A percentile compares a stretch with the other conserved stretches of the same genome.
These are phyloP conservation scores for Ladona fulva DNA, from an alignment of 1,140 invertebrate species.

Conservation along the genomic window DNA sequence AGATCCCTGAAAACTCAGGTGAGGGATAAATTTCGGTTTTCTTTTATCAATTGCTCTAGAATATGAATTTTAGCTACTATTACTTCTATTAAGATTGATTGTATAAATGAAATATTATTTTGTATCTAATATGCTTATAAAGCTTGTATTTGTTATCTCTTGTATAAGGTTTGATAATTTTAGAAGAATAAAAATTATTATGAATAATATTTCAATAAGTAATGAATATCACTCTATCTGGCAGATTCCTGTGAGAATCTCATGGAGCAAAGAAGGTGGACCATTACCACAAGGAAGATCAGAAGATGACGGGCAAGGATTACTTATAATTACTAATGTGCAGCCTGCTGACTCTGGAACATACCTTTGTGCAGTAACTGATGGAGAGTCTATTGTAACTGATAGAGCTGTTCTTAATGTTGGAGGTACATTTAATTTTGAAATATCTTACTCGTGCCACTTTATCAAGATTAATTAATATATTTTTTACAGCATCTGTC, in stretches of 20 bases:
- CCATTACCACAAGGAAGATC: slow-evolving; percentile 52
- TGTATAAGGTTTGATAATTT: too few species aligned
- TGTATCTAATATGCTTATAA: too few species aligned
- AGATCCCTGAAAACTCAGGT: slow-evolving; percentile 42
- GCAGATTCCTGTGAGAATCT: slow-evolving; percentile 43
- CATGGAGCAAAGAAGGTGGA: slow-evolving; percentile 71
- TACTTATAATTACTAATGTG: slow-evolving; percentile 64
- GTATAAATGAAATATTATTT: too few species aligned
- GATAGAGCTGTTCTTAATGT: slow-evolving; percentile 65
- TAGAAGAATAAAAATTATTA: too few species aligned
- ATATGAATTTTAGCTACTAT: too few species aligned
- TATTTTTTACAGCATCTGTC: too few species aligned
- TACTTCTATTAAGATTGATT: too few species aligned
- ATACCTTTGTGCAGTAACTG: slow-evolving; percentile 76
- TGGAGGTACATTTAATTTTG: slow-evolving; percentile 48
- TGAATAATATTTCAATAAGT: too few species aligned
- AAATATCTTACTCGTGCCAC: neutral
- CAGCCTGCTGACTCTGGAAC: slow-evolving; percentile 71
- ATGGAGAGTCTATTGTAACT: slow-evolving; percentile 51
- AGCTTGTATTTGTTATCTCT: too few species aligned
- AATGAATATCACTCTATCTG: slow-evolving; percentile 12
- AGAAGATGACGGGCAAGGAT: slow-evolving; percentile 57
- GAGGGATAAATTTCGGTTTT: too few species aligned
- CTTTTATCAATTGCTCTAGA: too few species aligned
- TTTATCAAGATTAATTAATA: neutral